A percentile compares a stretch with the other conserved stretches of the same genome.
Conservation (phyloP, 1,140 invertebrate species). For the Drosophila parabipectinata region DNA sequence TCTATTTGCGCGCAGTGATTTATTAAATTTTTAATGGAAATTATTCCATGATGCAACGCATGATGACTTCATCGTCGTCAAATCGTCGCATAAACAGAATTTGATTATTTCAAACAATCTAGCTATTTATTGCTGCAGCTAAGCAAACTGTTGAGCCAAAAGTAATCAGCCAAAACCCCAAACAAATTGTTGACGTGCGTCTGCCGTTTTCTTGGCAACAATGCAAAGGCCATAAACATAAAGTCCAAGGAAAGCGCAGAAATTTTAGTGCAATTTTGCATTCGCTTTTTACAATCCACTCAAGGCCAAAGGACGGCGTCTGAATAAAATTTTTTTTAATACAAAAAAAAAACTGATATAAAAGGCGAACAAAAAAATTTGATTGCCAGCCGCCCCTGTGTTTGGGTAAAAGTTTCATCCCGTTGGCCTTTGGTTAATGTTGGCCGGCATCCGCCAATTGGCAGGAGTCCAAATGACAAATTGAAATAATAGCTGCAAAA, state of each 20-base stretch:
- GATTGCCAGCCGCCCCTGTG: conserved; percentile 38
- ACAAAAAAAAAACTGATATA: conserved; percentile 32
- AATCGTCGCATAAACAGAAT: conserved; percentile 4
- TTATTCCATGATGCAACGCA: conserved; percentile 6
- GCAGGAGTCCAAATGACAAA: conserved; percentile 74
- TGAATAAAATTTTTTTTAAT: conserved; percentile 48
- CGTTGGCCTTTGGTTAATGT: conserved; percentile 69
- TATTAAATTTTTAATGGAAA: conserved; percentile 38
- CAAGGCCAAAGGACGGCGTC: conserved; percentile 31
- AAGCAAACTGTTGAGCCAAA: conserved; percentile 40
- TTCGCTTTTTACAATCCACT: conserved; percentile 37
- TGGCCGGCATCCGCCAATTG: conserved; percentile 66
- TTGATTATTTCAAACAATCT: conserved; percentile 19
- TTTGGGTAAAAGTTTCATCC: conserved; percentile 49
- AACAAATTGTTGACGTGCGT: conserved; percentile 50
- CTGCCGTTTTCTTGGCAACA: conserved; percentile 62
- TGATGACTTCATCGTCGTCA: conserved; percentile 33
- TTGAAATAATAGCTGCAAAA: conserved; percentile 76
- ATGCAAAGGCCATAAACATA: conserved; percentile 52
- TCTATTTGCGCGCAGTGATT: conserved; percentile 22
- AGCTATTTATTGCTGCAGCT: conserved; percentile 22
- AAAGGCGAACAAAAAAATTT: conserved; percentile 17
- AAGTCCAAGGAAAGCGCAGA: conserved; percentile 26
- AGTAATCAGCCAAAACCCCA: conserved; percentile 40
- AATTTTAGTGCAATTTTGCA: conserved; percentile 48